Conservation (phyloP, 2,888 invertebrate species). For the Drosophila prolongata region DNA sequence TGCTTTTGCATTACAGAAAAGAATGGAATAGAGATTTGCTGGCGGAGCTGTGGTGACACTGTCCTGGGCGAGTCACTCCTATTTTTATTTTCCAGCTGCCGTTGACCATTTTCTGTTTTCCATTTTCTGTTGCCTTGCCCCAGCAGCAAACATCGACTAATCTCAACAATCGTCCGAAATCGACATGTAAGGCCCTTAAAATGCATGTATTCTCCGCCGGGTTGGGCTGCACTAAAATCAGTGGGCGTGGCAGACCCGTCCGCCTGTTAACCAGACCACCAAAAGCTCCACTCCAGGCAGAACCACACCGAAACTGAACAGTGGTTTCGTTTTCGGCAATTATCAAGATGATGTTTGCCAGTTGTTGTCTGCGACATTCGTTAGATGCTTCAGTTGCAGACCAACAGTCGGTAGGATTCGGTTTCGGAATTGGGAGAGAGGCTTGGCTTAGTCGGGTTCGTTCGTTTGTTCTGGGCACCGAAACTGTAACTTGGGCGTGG, state of each 20-base stretch:
- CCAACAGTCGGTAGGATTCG: constrained; percentile 53
- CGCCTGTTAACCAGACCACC: constrained; percentile 45
- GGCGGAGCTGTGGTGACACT: constrained; percentile 17
- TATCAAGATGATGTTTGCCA: constrained; percentile 73
- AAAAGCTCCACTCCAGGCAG: constrained; percentile 10
- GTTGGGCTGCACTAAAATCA: constrained; percentile 14
- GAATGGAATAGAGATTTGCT: constrained; percentile 17
- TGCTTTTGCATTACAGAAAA: neutral
- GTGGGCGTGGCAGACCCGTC: constrained; percentile 59
- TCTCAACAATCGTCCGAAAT: constrained; percentile 60
- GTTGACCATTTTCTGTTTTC: constrained; percentile 31
- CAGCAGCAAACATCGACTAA: constrained; percentile 45
- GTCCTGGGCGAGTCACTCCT: constrained; percentile 4
- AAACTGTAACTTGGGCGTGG: constrained; percentile 19
- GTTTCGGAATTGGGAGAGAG: constrained; percentile 13
- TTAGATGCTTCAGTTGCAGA: constrained; percentile 57
- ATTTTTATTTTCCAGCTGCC: constrained; percentile 57
- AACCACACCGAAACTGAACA: constrained; percentile 33
- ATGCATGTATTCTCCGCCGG: constrained; percentile 57
- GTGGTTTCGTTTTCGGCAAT: constrained; percentile 77
- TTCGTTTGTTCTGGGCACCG: neutral
- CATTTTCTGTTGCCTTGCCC: constrained; percentile 49
- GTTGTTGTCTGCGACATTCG: constrained; percentile 68
- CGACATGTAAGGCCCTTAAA: constrained; percentile 80
- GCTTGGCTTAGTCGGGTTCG: constrained; percentile 16